Percentiles rank a stretch among this genome's conserved stretches.
Conservation (phyloP, 2,888 invertebrate genomes). For the Hedya salicella region DNA sequence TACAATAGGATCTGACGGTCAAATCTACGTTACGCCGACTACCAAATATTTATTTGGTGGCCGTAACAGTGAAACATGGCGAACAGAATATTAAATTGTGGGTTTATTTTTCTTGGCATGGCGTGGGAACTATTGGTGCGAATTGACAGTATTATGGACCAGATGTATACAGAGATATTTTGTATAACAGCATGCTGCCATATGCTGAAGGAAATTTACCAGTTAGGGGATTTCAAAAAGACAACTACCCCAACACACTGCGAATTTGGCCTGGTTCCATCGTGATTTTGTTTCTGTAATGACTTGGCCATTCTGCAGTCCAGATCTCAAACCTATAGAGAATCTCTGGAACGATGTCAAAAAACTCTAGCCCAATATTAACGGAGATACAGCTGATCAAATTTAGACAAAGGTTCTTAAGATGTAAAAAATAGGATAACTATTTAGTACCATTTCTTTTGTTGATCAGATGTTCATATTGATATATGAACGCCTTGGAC, state of each 20-base stretch:
- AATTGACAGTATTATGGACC: conserved; percentile 7
- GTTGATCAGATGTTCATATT: too few species aligned
- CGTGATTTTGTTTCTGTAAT: not conserved
- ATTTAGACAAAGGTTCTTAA: too few species aligned
- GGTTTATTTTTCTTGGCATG: conserved; percentile 10
- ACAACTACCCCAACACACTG: not conserved
- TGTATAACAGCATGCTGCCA: not conserved
- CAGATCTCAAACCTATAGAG: not conserved
- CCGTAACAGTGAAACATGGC: conserved; percentile 9
- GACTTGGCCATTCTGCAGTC: conserved; percentile 3
- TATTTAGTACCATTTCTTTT: too few species aligned
- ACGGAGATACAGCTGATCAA: too few species aligned
- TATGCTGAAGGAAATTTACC: conserved; percentile 13
- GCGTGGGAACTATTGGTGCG: not conserved
- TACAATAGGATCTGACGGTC: too few species aligned
- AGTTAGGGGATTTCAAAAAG: too few species aligned
- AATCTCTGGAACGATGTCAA: not conserved
- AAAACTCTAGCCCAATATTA: too few species aligned
- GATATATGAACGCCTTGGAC: too few species aligned
- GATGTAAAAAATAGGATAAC: too few species aligned
- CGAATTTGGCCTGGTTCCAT: not conserved
- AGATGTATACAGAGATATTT: not conserved
- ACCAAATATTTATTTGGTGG: too few species aligned
- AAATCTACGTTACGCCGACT: too few species aligned
- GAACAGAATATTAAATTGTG: conserved; percentile 4